Percentiles rank a stretch among this genome's conserved stretches.
Evolutionary conservation across 2,113 vertebrate genomes (phyloP).

Genomic region (Petroica traversi): DNA sequence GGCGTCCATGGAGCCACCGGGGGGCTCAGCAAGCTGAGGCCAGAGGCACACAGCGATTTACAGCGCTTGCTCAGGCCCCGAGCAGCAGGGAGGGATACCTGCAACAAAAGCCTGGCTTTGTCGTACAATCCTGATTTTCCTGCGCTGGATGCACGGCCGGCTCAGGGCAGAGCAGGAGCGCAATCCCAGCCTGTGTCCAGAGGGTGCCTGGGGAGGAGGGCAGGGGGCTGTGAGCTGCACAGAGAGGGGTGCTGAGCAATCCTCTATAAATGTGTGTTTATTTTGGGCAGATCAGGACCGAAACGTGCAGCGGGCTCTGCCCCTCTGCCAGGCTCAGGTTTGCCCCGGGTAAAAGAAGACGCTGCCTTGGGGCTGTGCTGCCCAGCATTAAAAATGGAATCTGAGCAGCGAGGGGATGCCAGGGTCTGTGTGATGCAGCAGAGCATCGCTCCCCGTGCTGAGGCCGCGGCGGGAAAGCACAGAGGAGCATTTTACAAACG

Average conservation of each 20-base stretch:
- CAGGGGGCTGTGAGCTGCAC: not conserved
- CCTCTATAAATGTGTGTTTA: rapidly evolving
- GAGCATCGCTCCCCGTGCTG: not conserved
- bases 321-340: not conserved
- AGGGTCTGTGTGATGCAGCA: not conserved
- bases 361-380: not conserved
- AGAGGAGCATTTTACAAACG: not conserved
- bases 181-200: not conserved
- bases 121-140: not conserved
- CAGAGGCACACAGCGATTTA: not conserved
- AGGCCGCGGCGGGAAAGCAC: not conserved
- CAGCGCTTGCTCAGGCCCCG: rapidly evolving
- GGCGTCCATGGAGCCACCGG: not conserved
- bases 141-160: not conserved
- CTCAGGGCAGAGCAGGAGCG: not conserved
- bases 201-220: not conserved
- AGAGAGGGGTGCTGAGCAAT: not conserved
- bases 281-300: rapidly evolving
- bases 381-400: rapidly evolving
- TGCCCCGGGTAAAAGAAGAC: not conserved
- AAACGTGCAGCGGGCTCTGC: rapidly evolving
- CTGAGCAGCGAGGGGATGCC: rapidly evolving
- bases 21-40: not conserved
- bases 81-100: not conserved
- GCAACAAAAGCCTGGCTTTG: not conserved